Base-by-base conservation (phyloP, 2,888 invertebrate genomes). In the Achlya flavicornis region DNA sequence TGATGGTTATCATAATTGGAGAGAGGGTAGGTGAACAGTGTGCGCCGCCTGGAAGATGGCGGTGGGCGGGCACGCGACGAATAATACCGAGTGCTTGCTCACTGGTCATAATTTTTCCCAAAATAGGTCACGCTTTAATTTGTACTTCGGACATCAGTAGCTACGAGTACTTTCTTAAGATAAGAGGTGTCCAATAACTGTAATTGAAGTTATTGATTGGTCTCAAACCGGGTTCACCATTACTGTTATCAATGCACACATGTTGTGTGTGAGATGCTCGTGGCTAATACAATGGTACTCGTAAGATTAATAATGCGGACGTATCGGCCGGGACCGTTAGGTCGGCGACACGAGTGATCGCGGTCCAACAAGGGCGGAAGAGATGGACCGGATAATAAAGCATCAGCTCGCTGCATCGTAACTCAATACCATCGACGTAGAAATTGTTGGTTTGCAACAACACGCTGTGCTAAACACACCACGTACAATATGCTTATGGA, bases 1-100 rank as follows among this genome's bases (percentile, higher is more conserved):
- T 92, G 93, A 93, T 93, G 88, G 91, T 93, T 93, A 93, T 93
- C 92, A 88, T 92, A 93, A 93, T 93, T 93, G 92, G 91, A 85
- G 88, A 85, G 90, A 91, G 92, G 92, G 92, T 92, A 89, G 90
- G 87, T 88, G 88, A 85, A 82, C 83, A 87, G 80, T 81, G 81
- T 77, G 81, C 83, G 84, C 86, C 85, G 87, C 85, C 85, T 83
- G 82, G 83, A 77, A 81, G 83, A 85, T 81, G 84, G 72, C 81
- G 76, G 82, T 89, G 87, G 91, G 90, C 88, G 91, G 79, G 80
- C 83, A 85, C 77, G 83, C 81, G 86, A 86, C 87, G 83, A 79
- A 78, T 81, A 73, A 75, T 75, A 74, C 70, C 68, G 73, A 76
- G 74, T 78, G 71, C 72, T 73, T 73, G 79, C 72, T 78, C 70